Percentiles rank a stretch among this genome's conserved stretches.
Evolutionary conservation across 2,888 invertebrate species (phyloP).

Genomic region (Megaustenia siamemsis): DNA sequence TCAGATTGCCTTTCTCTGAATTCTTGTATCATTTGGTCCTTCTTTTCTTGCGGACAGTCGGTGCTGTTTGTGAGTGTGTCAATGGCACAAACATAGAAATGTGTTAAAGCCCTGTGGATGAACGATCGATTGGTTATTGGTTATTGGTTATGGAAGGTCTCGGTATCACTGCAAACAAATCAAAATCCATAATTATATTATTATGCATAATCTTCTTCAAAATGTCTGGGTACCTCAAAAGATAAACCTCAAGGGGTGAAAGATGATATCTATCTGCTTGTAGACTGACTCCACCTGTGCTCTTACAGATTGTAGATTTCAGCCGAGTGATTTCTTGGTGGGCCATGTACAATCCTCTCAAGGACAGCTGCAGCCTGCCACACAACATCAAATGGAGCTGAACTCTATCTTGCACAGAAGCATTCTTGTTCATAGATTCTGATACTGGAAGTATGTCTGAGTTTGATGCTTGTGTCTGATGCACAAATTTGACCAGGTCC

Average conservation of each 20-base stretch:
- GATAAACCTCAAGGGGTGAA: constrained; percentile 71
- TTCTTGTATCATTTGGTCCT: too few species aligned
- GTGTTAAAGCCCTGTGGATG: too few species aligned
- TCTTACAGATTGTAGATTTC: constrained; percentile 62
- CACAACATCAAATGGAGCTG: constrained; percentile 74
- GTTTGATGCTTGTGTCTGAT: background rate
- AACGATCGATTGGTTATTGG: too few species aligned
- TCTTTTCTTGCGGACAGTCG: too few species aligned
- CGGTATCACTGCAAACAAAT: too few species aligned
- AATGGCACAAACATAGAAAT: too few species aligned
- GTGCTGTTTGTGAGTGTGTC: too few species aligned
- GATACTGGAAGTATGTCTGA: background rate
- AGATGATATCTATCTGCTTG: constrained; percentile 68
- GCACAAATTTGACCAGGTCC: constrained; percentile 52
- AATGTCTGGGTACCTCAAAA: constrained; percentile 73
- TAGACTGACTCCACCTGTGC: constrained; percentile 67
- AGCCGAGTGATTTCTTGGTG: constrained; percentile 69
- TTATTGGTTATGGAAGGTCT: too few species aligned
- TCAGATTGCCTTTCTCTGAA: too few species aligned
- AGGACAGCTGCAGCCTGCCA: constrained; percentile 73
- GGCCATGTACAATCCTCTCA: constrained; percentile 70
- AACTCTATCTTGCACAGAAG: constrained; percentile 48
- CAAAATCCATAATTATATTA: too few species aligned
- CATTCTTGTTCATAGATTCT: background rate
- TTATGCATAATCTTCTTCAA: constrained; percentile 38